Percentiles rank a stretch among this genome's conserved stretches.
These are phyloP conservation scores for Catostomus latipinnis DNA, from an alignment of 2,797 vertebrate genomes.

Conservation along the genomic window DNA sequence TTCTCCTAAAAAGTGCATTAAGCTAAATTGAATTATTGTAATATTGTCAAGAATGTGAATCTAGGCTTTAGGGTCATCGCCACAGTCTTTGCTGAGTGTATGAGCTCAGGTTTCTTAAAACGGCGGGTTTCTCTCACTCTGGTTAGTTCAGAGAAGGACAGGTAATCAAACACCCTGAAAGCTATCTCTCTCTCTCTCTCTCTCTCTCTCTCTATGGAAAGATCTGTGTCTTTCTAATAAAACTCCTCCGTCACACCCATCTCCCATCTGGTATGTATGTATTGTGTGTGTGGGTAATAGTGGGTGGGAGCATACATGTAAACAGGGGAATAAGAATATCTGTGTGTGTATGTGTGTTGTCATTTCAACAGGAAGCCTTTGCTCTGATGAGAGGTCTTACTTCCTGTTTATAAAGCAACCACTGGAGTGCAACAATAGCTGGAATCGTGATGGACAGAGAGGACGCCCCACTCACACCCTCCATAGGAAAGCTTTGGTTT, in stretches of 20 bases:
- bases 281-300: slow-evolving; percentile 8
- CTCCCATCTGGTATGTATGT: slow-evolving; percentile 52
- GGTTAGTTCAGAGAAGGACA: slow-evolving; percentile 45
- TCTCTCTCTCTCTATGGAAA: slow-evolving; percentile 45
- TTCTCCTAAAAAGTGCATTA: background rate
- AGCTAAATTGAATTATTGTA: background rate
- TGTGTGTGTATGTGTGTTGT: slow-evolving; percentile 12
- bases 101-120: slow-evolving; percentile 46
- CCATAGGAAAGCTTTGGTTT: slow-evolving; percentile 1
- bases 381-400: slow-evolving; percentile 55
- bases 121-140: slow-evolving; percentile 40
- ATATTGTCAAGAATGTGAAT: background rate
- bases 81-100: slow-evolving; percentile 25
- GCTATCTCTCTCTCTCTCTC: background rate
- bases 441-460: slow-evolving; percentile 48
- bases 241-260: slow-evolving; percentile 43
- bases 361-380: slow-evolving; percentile 56
- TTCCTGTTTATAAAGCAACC: slow-evolving; percentile 62
- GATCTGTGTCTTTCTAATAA: slow-evolving; percentile 49
- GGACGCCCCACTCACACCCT: slow-evolving; percentile 11
- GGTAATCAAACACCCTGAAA: slow-evolving; percentile 58
- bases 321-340: slow-evolving; percentile 10
- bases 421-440: slow-evolving; percentile 59
- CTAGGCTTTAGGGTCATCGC: slow-evolving; percentile 6
- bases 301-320: background rate